Evolutionary conservation across 2,888 invertebrate genomes (phyloP), one percentile per base, ranked within the genome.

Genomic region (Sylvicola cinctus): DNA sequence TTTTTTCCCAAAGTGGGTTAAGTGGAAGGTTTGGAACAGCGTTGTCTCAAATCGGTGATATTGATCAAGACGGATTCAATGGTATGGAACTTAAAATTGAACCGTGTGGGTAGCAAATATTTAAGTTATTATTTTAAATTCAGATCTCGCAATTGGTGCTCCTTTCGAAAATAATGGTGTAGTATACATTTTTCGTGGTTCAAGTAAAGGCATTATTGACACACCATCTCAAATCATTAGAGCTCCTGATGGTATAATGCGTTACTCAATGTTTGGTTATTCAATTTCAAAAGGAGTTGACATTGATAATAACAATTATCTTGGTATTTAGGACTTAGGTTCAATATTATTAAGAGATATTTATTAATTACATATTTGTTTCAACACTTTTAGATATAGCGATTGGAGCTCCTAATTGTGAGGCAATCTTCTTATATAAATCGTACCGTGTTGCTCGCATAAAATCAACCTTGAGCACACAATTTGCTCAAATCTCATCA

Each of bases 81-180:
- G 70, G 68, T n/a, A n/a, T n/a, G n/a, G n/a, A n/a, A n/a, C n/a
- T n/a, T 68, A 45, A 41, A 43, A 42, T 31, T 31, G 12, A 28
- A 13, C 23, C 16, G 15, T 11, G 12, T 17, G 14, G 12, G 16
- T 11, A 17, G 17, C 14, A 31, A 17, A 8, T 23, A 32, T 23
- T 29, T 32, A 20, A 28, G 11, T n/a, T 12, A 35, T 40, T 42
- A 29, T 34, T n/a, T n/a, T n/a, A n/a, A n/a, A 27, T 7, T n/a
- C 39, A 62, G 74, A 75, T 51, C 58, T 75, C 42, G 74, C 70
- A 6, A 64, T 76, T 16, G 72, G 74, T n/a, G 73, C 75, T 26
- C 75, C 75, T 0, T 74, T 67, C 47, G 65, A 67, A 26, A 62
- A 55, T 8, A 61, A 54, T 40, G 74, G 74, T 10, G 61, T 63